Conservation (phyloP, 2,797 vertebrate genomes). For the Pangasius mekongensis region DNA sequence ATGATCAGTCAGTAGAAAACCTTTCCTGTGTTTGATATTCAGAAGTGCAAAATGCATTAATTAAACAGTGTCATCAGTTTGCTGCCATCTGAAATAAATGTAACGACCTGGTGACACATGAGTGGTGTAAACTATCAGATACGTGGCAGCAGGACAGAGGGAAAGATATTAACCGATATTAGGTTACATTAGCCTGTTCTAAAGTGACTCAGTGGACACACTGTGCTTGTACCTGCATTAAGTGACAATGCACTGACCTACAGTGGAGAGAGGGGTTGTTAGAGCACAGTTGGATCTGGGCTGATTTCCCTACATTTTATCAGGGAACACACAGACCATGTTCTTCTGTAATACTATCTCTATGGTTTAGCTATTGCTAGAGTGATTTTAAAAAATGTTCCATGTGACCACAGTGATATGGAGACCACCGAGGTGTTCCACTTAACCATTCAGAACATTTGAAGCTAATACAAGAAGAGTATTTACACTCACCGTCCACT, state of each 20-base stretch:
- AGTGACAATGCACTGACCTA: not conserved
- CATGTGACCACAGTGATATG: constrained; percentile 72
- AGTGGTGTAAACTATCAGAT: constrained; percentile 74
- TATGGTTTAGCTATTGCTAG: constrained; percentile 68
- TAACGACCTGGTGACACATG: constrained; percentile 79
- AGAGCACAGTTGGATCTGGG: constrained; percentile 16
- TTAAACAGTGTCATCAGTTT: constrained; percentile 76
- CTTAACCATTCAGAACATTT: constrained; percentile 74
- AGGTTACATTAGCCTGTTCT: constrained; percentile 54
- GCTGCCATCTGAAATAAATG: constrained; percentile 71
- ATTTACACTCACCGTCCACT: constrained; percentile 62
- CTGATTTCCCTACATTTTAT: constrained; percentile 40
- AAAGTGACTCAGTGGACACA: constrained; percentile 30
- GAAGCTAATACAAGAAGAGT: constrained; percentile 64
- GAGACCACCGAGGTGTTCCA: constrained; percentile 75
- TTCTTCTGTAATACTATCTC: constrained; percentile 67
- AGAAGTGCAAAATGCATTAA: constrained; percentile 69
- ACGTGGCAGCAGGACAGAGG: constrained; percentile 66
- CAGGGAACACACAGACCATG: constrained; percentile 15
- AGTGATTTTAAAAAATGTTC: constrained; percentile 68
- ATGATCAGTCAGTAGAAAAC: constrained; percentile 55
- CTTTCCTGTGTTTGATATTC: constrained; percentile 62
- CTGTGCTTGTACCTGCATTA: constrained; percentile 8
- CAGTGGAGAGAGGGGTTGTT: not conserved
- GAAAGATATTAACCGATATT: constrained; percentile 54